Evolutionary conservation across 2,113 vertebrate genomes (phyloP), one percentile per base, ranked within the genome.

Genomic region (Dasyprocta punctata): DNA sequence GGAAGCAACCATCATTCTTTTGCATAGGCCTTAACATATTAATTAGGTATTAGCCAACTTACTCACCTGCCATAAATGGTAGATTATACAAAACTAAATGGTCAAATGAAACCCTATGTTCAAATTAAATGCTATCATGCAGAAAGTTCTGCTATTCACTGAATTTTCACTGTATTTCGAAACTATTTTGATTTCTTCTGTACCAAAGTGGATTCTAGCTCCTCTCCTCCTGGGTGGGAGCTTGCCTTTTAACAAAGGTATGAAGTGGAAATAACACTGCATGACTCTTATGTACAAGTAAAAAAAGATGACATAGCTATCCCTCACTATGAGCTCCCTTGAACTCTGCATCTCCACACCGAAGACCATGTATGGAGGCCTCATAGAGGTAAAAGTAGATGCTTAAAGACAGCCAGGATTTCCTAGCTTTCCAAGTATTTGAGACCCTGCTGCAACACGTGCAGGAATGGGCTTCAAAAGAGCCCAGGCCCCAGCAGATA

Each of bases 21-120:
- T 63, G 47, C 56, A 19, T 75, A 69, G 24, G 1, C 0, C 20
- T 86, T 91, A 75, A 69, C 88, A 69, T 90, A 86, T 90, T 84
- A 96, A n/a, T 65, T 52, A 93, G 56, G 7, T 78, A 86, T 89
- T 86, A 41, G 36, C 17, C 89, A 47, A 61, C 19, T 85, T 94
- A 36, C 73, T 28, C 13, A 69, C 52, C 75, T 90, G 22, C 26
- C 80, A 77, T 83, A 81, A 95, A 95, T 63, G 2, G 0, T 81
- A 92, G 61, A 63, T 54, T 89, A 41, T 12, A 28, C 71, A 85
- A 83, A 95, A 67, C 58, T 63, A 52, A 92, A 47, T 28, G 8
- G 1, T 86, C 81, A 56, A 96, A 86, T 60, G 87, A 95, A 94
- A 60, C 9, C 7, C 41, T 77, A 1, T 78, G 36, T 83, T 94